Percentiles rank a stretch among this genome's conserved stretches.
Evolutionary conservation across 2,113 vertebrate genomes (phyloP).

Genomic region (Neotragus moschatus): DNA sequence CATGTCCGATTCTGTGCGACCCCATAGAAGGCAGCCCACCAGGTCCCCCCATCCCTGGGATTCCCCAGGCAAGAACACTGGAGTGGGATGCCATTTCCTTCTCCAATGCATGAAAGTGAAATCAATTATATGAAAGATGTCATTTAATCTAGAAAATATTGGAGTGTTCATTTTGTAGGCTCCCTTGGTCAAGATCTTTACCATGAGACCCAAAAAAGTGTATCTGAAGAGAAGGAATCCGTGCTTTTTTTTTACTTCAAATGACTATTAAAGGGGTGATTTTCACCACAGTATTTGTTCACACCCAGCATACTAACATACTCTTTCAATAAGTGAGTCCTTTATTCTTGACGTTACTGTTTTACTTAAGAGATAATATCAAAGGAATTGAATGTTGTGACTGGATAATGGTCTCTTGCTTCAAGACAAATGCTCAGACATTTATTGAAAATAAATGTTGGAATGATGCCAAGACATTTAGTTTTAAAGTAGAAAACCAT

Average conservation of each 20-base stretch:
- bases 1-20: fast-evolving
- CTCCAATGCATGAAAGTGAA: neutral
- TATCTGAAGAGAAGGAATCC: neutral
- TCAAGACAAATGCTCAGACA: constrained; percentile 73
- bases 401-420: constrained; percentile 67
- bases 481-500: constrained; percentile 71
- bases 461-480: constrained; percentile 55
- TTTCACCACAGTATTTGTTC: constrained; percentile 48
- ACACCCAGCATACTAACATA: neutral
- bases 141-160: constrained; percentile 21
- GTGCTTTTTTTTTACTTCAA: constrained; percentile 14
- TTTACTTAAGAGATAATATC: constrained; percentile 74
- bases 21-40: neutral
- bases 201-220: neutral
- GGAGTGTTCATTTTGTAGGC: neutral
- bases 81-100: neutral
- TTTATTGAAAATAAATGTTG: constrained; percentile 77
- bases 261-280: neutral
- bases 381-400: constrained; percentile 69
- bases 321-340: constrained; percentile 44
- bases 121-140: neutral
- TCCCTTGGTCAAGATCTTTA: neutral
- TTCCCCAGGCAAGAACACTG: neutral
- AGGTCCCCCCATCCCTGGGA: neutral
- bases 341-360: constrained; percentile 62